Percentiles rank a stretch among this genome's conserved stretches.
These are phyloP conservation scores for Spea multiplicata DNA, from an alignment of 2,113 vertebrate genomes.

Conservation along the genomic window DNA sequence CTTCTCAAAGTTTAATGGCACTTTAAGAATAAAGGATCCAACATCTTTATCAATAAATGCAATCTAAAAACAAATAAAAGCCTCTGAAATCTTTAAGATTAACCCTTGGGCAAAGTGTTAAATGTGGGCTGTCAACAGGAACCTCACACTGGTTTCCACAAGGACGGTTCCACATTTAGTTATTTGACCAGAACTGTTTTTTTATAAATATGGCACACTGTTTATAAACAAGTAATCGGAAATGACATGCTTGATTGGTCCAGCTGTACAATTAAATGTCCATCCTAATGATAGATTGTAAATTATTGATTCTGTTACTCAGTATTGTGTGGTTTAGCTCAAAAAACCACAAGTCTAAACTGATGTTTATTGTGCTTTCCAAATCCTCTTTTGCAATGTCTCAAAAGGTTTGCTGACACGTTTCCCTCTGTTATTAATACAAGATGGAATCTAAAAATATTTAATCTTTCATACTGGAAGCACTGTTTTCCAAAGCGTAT, in stretches of 20 bases:
- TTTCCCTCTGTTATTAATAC: conserved; percentile 5
- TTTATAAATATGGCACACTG: conserved; percentile 7
- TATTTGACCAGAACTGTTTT: too few relatives aligned
- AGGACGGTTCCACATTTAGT: too few relatives aligned
- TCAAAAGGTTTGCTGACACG: conserved; percentile 12
- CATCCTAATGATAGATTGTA: conserved; percentile 16
- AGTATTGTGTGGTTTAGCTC: conserved; percentile 18
- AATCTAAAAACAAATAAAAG: too few relatives aligned
- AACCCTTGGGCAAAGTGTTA: too few relatives aligned
- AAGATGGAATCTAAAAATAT: conserved; percentile 29
- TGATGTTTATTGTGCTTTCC: conserved; percentile 6
- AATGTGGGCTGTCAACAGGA: too few relatives aligned
- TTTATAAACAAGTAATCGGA: neutral
- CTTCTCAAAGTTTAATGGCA: too few relatives aligned
- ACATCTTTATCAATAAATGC: too few relatives aligned
- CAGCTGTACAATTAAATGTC: neutral
- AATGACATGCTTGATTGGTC: neutral
- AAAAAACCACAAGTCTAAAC: conserved; percentile 26
- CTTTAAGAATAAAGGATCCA: too few relatives aligned
- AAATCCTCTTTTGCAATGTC: conserved; percentile 10
- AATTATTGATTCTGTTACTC: conserved; percentile 9
- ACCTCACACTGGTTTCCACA: too few relatives aligned
- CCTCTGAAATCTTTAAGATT: too few relatives aligned
- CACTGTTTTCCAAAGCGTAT: neutral
- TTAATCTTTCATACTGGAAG: neutral